Evolutionary conservation across 2,888 invertebrate species (phyloP).

Genomic region (Nephrocerus scutellatus): DNA sequence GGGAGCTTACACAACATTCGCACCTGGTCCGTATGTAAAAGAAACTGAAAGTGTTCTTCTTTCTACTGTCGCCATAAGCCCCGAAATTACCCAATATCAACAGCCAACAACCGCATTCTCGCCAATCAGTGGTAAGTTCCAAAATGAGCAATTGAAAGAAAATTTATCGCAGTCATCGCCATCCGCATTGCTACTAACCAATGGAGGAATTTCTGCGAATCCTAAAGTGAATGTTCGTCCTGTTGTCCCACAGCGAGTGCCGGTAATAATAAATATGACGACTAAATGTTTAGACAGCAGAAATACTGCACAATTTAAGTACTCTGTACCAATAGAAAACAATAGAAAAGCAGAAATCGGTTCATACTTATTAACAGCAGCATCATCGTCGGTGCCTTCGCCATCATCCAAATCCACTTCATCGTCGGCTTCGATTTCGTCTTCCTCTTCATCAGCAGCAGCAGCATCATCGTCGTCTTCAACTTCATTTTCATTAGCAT

Average conservation of each 20-base stretch:
- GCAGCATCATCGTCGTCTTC: slow-evolving; percentile 22
- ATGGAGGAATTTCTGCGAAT: slow-evolving; percentile 33
- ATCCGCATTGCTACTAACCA: slow-evolving; percentile 23
- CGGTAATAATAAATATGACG: slow-evolving; percentile 22
- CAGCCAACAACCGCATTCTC: slow-evolving; percentile 6
- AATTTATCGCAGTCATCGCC: no score
- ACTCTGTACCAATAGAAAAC: no score
- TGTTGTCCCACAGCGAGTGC: slow-evolving; percentile 32
- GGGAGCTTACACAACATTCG: slow-evolving; percentile 77
- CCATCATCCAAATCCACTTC: slow-evolving; percentile 42
- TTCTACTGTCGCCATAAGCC: slow-evolving; percentile 7
- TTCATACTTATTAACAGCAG: slow-evolving; percentile 19
- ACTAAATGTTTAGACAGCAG: slow-evolving; percentile 22
- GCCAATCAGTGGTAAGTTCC: no score
- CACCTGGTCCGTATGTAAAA: slow-evolving; percentile 80
- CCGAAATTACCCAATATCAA: slow-evolving; percentile 15
- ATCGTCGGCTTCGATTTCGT: slow-evolving; percentile 38
- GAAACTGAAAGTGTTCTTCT: slow-evolving; percentile 50
- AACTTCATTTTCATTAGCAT: slow-evolving; percentile 27
- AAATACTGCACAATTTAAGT: no score
- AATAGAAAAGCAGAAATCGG: no score
- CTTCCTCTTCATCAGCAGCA: slow-evolving; percentile 29
- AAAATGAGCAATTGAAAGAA: no score
- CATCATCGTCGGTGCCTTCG: slow-evolving; percentile 35
- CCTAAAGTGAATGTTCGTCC: slow-evolving; percentile 44